Evolutionary conservation across 2,113 vertebrate species (phyloP).

Genomic region (Ptilorrhoa leucosticta): DNA sequence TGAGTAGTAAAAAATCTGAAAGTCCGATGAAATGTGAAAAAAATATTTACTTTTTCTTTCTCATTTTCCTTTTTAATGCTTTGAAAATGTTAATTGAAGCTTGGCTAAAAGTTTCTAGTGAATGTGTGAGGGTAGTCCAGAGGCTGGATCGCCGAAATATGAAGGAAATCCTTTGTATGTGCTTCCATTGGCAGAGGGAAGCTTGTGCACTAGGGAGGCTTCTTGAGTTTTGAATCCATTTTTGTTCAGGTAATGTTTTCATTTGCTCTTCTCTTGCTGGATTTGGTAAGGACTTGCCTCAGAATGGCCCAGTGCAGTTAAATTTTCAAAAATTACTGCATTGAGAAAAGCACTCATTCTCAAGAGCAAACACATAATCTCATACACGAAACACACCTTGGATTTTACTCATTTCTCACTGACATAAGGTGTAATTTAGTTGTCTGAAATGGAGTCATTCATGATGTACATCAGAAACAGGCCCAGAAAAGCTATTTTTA

Average conservation of each 20-base stretch:
- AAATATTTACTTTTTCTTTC: not conserved
- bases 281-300: not conserved
- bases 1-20: not conserved
- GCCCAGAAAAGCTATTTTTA: conserved; percentile 43
- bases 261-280: not conserved
- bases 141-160: not conserved
- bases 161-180: not conserved
- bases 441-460: conserved; percentile 20
- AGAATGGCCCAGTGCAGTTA: not conserved
- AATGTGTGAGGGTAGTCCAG: not conserved
- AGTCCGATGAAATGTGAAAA: not conserved
- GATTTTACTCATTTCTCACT: conserved; percentile 27
- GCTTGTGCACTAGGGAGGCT: not conserved
- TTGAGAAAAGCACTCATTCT: conserved; percentile 10
- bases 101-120: not conserved
- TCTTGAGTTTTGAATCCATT: not conserved
- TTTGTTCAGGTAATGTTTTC: not conserved
- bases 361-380: conserved; percentile 34
- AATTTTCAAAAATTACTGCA: conserved; percentile 19
- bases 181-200: not conserved
- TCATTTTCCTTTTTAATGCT: not conserved
- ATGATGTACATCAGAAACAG: not conserved
- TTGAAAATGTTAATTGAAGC: not conserved
- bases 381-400: not conserved
- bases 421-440: conserved; percentile 45